A percentile compares a stretch with the other conserved stretches of the same genome.
Evolutionary conservation across 2,888 invertebrate species (phyloP).

Genomic region (Drosophila glabriapex): DNA sequence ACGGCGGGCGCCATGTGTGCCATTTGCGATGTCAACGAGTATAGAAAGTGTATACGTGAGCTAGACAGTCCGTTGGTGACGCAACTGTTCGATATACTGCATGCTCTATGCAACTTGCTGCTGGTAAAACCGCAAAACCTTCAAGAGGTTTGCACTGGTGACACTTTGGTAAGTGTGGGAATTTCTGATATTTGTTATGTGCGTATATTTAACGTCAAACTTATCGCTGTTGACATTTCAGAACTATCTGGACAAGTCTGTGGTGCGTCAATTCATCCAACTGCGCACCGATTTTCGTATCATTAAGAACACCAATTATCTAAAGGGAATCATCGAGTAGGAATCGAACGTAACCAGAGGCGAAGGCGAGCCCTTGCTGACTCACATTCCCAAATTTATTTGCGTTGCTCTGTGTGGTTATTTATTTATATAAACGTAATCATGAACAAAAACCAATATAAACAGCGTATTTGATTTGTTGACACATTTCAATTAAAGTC

Average conservation of each 20-base stretch:
- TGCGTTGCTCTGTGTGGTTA: conserved; percentile 31
- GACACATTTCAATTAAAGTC: conserved; percentile 63
- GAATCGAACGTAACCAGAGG: neutral
- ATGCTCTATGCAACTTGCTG: conserved; percentile 97
- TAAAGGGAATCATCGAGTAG: conserved; percentile 87
- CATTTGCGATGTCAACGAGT: conserved; percentile 99
- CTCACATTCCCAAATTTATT: conserved; percentile 62
- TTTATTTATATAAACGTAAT: conserved; percentile 46
- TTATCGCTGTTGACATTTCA: conserved; percentile 86
- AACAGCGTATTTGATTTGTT: conserved; percentile 32
- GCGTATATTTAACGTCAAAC: conserved; percentile 1
- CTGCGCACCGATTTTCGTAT: conserved; percentile 96
- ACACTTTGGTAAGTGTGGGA: conserved; percentile 92
- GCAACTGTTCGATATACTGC: conserved; percentile 97
- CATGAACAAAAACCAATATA: conserved; percentile 52
- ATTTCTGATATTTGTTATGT: neutral
- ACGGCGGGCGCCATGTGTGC: conserved; percentile 98
- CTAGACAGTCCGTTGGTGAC: conserved; percentile 91
- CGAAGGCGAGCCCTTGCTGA: conserved; percentile 35
- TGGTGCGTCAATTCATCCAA: conserved; percentile 96
- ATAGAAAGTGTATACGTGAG: conserved; percentile 93
- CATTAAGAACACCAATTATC: conserved; percentile 90
- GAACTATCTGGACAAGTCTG: conserved; percentile 95
- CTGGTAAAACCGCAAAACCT: conserved; percentile 98
- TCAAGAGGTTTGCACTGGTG: conserved; percentile 97